These are phyloP conservation scores for Meleagris gallopavo DNA, from an alignment of 2,113 vertebrate species.

Conservation along the genomic window DNA sequence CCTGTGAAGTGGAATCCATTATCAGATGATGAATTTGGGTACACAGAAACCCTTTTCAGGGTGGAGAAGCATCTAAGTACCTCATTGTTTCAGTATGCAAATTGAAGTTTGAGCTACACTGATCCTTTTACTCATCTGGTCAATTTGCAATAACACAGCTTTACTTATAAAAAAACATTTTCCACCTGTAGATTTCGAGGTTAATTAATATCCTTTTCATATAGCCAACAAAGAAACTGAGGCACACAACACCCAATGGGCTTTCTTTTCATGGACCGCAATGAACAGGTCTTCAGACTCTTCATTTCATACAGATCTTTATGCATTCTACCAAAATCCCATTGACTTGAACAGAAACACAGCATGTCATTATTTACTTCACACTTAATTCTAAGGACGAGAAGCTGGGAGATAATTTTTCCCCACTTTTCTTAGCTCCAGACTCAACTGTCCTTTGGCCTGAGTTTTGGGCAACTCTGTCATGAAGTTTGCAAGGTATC, in stretches of 20 bases:
- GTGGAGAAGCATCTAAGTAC: background rate
- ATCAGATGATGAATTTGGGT: background rate
- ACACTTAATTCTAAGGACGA: background rate
- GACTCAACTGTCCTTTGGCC: background rate
- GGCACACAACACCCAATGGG: background rate
- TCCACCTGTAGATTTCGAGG: background rate
- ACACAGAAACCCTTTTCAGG: background rate
- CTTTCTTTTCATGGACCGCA: background rate
- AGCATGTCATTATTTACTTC: background rate
- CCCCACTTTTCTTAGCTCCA: background rate
- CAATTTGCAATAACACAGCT: background rate
- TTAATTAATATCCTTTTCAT: background rate
- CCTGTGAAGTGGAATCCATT: background rate
- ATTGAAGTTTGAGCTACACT: background rate
- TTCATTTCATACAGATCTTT: background rate
- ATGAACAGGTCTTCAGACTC: slow-evolving; percentile 8
- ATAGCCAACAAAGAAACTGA: background rate
- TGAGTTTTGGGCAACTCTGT: slow-evolving; percentile 37
- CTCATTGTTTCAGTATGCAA: background rate
- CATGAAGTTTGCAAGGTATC: slow-evolving; percentile 29
- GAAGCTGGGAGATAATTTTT: background rate
- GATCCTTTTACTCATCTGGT: background rate
- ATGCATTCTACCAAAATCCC: background rate
- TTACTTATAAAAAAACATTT: background rate
- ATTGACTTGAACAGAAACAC: slow-evolving; percentile 22